phyloP scores from a whole-genome alignment of 2,797 vertebrate species.

The Aldrovandia affinis region DNA sequence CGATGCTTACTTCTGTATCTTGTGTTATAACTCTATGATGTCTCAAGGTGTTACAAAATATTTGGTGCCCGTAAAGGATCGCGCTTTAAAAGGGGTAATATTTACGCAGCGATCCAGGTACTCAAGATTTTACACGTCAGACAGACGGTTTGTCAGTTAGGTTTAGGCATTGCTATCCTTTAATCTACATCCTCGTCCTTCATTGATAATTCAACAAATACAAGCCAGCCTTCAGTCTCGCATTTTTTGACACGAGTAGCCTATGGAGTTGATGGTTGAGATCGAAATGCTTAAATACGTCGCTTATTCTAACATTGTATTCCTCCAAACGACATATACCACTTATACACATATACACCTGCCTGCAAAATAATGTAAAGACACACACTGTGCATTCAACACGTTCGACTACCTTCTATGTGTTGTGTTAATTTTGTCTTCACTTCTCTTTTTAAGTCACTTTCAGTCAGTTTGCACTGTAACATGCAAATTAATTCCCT shows the following conservation, averaged over 20 bases:
- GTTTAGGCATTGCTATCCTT: slow-evolving; percentile 4
- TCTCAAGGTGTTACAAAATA: not conserved
- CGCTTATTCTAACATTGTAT: not conserved
- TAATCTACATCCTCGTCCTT: slow-evolving; percentile 2
- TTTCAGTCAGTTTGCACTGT: not conserved
- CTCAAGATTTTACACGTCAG: not conserved
- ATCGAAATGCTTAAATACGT: not conserved
- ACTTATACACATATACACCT: not conserved
- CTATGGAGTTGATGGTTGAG: not conserved
- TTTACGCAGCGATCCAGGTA: not conserved
- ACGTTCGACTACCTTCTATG: slow-evolving; percentile 3
- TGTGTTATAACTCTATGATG: not conserved
- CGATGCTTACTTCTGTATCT: not conserved
- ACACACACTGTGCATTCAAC: slow-evolving; percentile 10
- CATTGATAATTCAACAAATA: slow-evolving; percentile 6
- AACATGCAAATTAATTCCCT: not conserved
- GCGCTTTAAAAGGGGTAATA: not conserved
- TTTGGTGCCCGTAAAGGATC: not conserved
- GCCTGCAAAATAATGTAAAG: not conserved
- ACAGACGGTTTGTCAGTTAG: not conserved
- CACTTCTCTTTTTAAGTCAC: not conserved
- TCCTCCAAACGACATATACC: too few species aligned
- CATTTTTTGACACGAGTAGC: not conserved
- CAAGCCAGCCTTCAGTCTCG: not conserved
- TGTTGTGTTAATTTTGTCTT: not conserved